These are phyloP conservation scores for Acrocephalus scirpaceus DNA, from an alignment of 2,797 vertebrate genomes.

Conservation along the genomic window DNA sequence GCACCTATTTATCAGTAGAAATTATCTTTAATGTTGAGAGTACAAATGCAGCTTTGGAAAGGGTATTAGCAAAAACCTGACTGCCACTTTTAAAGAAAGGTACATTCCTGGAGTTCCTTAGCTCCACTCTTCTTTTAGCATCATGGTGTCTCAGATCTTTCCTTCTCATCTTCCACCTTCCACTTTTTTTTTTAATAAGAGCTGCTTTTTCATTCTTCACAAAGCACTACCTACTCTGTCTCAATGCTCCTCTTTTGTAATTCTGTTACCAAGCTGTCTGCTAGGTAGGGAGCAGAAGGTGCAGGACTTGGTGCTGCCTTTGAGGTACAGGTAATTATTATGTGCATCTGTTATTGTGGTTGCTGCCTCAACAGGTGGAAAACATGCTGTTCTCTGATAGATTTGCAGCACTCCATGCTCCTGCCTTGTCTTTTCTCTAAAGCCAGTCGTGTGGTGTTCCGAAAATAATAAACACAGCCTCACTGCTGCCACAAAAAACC, in stretches of 20 bases:
- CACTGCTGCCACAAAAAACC: conserved; percentile 45
- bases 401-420: conserved; percentile 39
- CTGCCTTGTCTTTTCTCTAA: conserved; percentile 50
- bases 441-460: conserved; percentile 15
- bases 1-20: background rate
- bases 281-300: conserved; percentile 57
- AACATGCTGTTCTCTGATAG: conserved; percentile 56
- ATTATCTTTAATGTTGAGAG: background rate
- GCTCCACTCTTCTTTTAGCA: background rate
- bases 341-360: conserved; percentile 58
- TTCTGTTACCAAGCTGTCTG: conserved; percentile 42
- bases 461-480: conserved; percentile 64
- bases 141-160: conserved; percentile 27
- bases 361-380: conserved; percentile 64
- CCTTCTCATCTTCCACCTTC: conserved; percentile 30
- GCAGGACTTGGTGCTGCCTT: conserved; percentile 51
- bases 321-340: conserved; percentile 65
- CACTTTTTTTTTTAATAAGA: conserved; percentile 21
- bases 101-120: background rate
- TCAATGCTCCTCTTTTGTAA: background rate
- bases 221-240: background rate
- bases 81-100: background rate
- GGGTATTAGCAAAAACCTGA: background rate
- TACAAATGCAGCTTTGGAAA: background rate
- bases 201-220: background rate